Evolutionary conservation across 2,888 invertebrate species (phyloP).

Genomic region (Catonia carolina): DNA sequence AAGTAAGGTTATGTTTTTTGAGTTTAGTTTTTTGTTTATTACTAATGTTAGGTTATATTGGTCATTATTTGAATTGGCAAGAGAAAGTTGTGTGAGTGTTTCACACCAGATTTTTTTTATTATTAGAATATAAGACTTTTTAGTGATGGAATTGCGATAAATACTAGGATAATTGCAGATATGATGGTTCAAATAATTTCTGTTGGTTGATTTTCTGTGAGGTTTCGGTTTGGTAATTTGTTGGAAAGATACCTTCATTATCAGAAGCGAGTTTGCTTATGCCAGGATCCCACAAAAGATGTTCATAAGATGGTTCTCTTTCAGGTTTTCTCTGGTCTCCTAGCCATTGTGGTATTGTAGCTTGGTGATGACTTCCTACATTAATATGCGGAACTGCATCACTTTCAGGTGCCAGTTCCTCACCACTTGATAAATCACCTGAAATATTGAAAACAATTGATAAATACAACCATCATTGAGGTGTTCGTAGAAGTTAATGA

Average conservation of each 20-base stretch:
- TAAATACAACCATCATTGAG: not conserved
- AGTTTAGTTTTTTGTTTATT: too few relatives aligned
- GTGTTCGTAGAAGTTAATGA: not conserved
- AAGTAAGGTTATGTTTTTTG: too few relatives aligned
- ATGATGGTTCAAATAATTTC: too few relatives aligned
- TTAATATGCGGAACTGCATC: slow-evolving; percentile 72
- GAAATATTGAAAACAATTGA: slow-evolving; percentile 3
- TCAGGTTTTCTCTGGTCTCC: slow-evolving; percentile 9
- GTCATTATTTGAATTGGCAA: too few relatives aligned
- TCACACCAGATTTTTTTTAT: too few relatives aligned
- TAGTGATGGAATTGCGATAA: too few relatives aligned
- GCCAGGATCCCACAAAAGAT: slow-evolving; percentile 82
- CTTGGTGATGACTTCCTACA: slow-evolving; percentile 78
- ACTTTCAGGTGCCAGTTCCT: slow-evolving; percentile 44
- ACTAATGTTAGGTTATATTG: too few relatives aligned
- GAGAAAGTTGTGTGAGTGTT: too few relatives aligned
- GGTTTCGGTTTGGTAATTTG: too few relatives aligned
- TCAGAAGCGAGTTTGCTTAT: slow-evolving; percentile 63
- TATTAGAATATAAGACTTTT: too few relatives aligned
- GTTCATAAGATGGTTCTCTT: slow-evolving; percentile 53
- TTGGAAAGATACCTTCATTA: slow-evolving; percentile 71
- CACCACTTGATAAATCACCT: slow-evolving; percentile 20
- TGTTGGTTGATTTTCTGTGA: too few relatives aligned
- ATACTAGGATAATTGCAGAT: too few relatives aligned
- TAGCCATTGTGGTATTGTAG: slow-evolving; percentile 38